These are phyloP conservation scores for Hipparchia sbordonii DNA, from an alignment of 2,888 invertebrate species.

Conservation along the genomic window DNA sequence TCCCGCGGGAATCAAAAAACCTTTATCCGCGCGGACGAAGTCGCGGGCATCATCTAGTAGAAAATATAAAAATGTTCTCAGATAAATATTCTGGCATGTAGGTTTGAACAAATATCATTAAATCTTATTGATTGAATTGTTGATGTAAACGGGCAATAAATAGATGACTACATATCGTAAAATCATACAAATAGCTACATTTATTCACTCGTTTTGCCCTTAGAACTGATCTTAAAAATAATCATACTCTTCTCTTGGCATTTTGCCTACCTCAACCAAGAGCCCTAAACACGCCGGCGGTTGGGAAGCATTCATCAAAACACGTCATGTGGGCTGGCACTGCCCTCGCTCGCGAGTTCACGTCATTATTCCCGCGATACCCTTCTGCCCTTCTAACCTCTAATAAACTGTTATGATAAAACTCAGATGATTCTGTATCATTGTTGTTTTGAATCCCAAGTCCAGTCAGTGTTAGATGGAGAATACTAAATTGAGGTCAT, in stretches of 20 bases:
- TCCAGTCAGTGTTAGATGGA: not conserved
- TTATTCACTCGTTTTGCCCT: not conserved
- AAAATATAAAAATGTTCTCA: no score
- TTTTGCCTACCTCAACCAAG: slow-evolving; percentile 26
- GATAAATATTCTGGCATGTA: no score
- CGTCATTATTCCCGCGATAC: not conserved
- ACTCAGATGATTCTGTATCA: not conserved
- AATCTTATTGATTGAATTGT: no score
- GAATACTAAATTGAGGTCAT: not conserved
- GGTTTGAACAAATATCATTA: no score
- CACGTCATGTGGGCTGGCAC: not conserved
- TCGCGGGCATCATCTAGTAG: no score
- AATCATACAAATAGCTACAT: no score
- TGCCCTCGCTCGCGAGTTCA: not conserved
- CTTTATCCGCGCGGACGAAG: no score
- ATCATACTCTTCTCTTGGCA: slow-evolving; percentile 8
- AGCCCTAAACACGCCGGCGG: slow-evolving; percentile 22
- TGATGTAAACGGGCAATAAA: no score
- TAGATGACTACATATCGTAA: no score
- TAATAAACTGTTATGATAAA: not conserved
- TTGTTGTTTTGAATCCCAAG: not conserved
- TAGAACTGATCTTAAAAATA: not conserved
- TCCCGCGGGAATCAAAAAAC: no score
- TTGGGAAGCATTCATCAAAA: not conserved
- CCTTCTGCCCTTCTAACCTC: not conserved